These are phyloP conservation scores for Erpornis zantholeuca DNA, from an alignment of 2,113 vertebrate genomes.

Conservation along the genomic window DNA sequence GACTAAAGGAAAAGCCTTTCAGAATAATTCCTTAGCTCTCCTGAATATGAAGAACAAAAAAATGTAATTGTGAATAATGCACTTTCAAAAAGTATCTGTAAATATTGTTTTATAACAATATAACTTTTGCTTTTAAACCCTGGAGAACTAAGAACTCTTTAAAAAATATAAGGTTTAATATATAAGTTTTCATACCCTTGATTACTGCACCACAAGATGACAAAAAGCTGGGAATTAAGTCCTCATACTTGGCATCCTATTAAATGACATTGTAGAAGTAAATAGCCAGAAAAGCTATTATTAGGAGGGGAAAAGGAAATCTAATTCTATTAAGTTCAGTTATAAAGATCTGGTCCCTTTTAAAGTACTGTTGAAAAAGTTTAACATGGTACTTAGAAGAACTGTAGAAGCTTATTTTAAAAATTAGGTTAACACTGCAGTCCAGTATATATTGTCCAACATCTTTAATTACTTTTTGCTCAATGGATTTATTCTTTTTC, in stretches of 20 bases:
- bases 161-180: not conserved
- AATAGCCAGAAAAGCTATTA: not conserved
- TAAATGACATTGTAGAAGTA: not conserved
- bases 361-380: not conserved
- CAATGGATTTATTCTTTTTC: conserved; percentile 22
- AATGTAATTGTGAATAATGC: not conserved
- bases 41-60: not conserved
- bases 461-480: conserved; percentile 17
- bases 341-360: not conserved
- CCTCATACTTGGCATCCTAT: not conserved
- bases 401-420: not conserved
- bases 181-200: not conserved
- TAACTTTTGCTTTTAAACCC: not conserved
- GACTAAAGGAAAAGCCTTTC: not conserved
- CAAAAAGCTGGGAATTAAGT: not conserved
- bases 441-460: not conserved
- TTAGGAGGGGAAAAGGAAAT: rapidly evolving
- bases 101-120: not conserved
- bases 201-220: not conserved
- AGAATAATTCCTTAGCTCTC: not conserved
- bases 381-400: not conserved
- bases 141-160: not conserved
- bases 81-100: not conserved
- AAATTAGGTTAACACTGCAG: not conserved
- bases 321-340: not conserved